Conservation (phyloP, 35 echinoderm and acorn worm species). For the Apostichopus californicus region DNA sequence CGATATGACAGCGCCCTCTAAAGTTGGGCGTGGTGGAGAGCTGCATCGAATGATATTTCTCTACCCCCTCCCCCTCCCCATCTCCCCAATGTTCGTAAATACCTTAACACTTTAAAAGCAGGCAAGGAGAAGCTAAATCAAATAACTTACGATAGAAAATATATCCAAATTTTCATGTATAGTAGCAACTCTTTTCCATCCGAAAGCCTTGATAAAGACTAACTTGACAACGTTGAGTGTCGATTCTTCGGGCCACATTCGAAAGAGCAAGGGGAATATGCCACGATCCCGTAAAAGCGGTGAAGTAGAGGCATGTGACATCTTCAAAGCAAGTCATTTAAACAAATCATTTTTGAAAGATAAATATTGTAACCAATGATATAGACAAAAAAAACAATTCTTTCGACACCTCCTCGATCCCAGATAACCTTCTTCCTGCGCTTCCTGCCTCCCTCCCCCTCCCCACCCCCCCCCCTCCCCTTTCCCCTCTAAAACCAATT, state of each 20-base stretch:
- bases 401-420: neutral
- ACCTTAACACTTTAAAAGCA: neutral
- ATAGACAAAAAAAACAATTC: neutral
- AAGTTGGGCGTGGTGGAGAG: neutral
- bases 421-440: neutral
- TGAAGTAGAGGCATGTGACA: constrained; percentile 85
- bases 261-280: constrained; percentile 82
- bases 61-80: neutral
- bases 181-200: constrained; percentile 83
- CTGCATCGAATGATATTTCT: neutral
- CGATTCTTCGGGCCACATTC: constrained; percentile 80
- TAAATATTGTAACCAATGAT: neutral
- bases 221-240: constrained; percentile 85
- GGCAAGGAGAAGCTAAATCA: too few relatives aligned
- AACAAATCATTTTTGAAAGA: neutral
- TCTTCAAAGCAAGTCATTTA: constrained; percentile 23
- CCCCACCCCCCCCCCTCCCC: too few relatives aligned
- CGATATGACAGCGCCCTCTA: too few relatives aligned
- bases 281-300: constrained; percentile 70
- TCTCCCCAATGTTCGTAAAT: neutral
- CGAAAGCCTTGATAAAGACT: constrained; percentile 70
- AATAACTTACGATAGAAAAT: constrained; percentile 75
- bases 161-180: constrained; percentile 85
- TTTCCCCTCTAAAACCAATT: neutral
- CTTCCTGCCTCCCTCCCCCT: neutral